Evolutionary conservation across 2,113 vertebrate genomes (phyloP), one percentile per base, ranked within the genome.

Genomic region (Zosterops lateralis): DNA sequence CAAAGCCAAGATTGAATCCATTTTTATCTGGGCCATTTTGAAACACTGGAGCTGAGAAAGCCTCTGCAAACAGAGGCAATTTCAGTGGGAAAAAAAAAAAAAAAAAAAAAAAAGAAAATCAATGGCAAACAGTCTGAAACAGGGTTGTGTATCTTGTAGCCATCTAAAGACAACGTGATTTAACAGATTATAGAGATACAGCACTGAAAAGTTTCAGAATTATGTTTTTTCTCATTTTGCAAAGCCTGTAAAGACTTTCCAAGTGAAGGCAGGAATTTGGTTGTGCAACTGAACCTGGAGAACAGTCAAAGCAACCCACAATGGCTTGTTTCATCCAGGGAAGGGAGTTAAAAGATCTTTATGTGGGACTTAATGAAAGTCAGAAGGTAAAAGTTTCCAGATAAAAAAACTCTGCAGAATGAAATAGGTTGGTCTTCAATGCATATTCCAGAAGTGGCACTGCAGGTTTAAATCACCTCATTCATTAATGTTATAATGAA

Each of bases 1-100:
- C 95, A 67, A 99, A 85, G 79, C 99, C 98, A 13, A 99, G 97
- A 64, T 99, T 98, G 94, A 99, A 99, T 68, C 98, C 99, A 62
- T 99, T 99, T 98, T 98, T 99, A 96, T 99, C 99, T 51, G 98
- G 98, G 78, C 99, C 99, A 26, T 90, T 98, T 64, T 97, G 97
- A 97, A 99, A 99, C 47, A 99, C 97, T 14, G 99, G 99, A 93
- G 98, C 98, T 38, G 98, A 99, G 95, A 99, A 99, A 67, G 99
- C 99, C 98, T 99, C 99, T 99, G 88, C 26, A 90, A 42, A 47
- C 24, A 84, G 75, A 93, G 26, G 54, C 4, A 81, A 68, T 87
- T 76, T 89, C 51, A 72, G 89, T 36, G 21, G 19, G 42, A 7
- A 42, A 8, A 29, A 16, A 8, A 29, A 66, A 65, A 85, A 29